A percentile compares a stretch with the other conserved stretches of the same genome.
Conservation (phyloP, 2,797 vertebrate genomes). For the Mallotus villosus region DNA sequence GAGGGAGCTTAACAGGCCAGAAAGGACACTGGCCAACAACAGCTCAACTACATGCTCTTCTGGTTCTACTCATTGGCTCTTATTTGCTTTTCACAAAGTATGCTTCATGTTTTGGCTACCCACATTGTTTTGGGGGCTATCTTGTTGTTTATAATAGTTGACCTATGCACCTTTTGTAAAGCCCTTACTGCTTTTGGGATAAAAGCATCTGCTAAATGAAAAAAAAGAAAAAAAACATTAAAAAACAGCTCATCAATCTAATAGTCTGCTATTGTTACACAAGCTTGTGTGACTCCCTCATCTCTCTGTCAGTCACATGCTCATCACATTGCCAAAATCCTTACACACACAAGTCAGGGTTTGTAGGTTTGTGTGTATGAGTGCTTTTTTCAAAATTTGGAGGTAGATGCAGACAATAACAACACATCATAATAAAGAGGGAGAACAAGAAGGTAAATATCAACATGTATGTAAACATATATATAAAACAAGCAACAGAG, state of each 20-base stretch:
- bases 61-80: no score
- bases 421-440: neutral
- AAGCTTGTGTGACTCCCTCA: constrained; percentile 20
- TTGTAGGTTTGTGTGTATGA: constrained; percentile 32
- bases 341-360: constrained; percentile 47
- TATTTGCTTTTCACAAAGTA: no score
- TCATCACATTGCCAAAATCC: constrained; percentile 30
- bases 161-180: no score
- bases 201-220: no score
- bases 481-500: neutral
- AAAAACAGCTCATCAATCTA: no score
- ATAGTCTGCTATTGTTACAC: constrained; percentile 49
- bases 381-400: constrained; percentile 34
- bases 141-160: no score
- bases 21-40: neutral
- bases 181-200: no score
- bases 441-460: neutral
- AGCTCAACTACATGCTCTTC: no score
- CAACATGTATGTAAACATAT: neutral
- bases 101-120: no score
- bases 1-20: neutral
- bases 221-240: neutral
- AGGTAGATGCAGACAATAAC: neutral
- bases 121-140: no score
- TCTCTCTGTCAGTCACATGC: constrained; percentile 34